phyloP scores from a whole-genome alignment of 2,797 vertebrate genomes.

The Avahi laniger region DNA sequence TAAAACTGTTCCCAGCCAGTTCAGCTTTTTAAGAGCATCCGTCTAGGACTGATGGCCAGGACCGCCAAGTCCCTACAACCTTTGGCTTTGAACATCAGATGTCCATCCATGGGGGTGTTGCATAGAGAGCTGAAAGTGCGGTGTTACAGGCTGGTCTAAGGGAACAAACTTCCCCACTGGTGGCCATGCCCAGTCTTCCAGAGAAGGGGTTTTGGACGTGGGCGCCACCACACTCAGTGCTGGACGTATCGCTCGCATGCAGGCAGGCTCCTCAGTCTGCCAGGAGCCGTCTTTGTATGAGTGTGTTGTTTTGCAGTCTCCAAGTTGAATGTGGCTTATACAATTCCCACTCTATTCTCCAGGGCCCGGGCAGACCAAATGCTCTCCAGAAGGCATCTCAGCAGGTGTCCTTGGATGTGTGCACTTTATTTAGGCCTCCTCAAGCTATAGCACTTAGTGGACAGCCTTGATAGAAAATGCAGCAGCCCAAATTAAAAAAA shows the following conservation, averaged over 20 bases:
- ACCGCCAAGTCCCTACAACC: background rate
- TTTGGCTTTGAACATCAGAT: background rate
- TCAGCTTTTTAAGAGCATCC: background rate
- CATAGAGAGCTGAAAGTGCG: background rate
- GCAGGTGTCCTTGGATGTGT: slow-evolving; percentile 13
- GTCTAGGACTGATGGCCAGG: background rate
- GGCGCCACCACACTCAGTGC: background rate
- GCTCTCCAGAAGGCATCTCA: slow-evolving; percentile 61
- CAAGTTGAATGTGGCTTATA: background rate
- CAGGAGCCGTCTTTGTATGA: background rate
- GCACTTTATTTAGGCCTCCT: slow-evolving; percentile 47
- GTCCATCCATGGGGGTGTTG: background rate
- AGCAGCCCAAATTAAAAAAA: background rate
- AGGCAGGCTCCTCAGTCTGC: background rate
- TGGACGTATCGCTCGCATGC: background rate
- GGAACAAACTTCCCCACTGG: background rate
- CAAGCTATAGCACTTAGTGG: background rate
- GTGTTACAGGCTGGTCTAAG: background rate
- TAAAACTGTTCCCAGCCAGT: background rate
- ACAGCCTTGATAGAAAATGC: slow-evolving; percentile 11
- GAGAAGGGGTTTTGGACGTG: background rate
- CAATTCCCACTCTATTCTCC: slow-evolving; percentile 26
- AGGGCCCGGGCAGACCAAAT: background rate
- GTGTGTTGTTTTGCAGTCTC: background rate
- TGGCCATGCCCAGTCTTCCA: background rate